Percentiles rank a stretch among this genome's conserved stretches.
These are phyloP conservation scores for Desmophyllum pertusum DNA, from an alignment of 92 coral and sea anemone species.

Conservation along the genomic window DNA sequence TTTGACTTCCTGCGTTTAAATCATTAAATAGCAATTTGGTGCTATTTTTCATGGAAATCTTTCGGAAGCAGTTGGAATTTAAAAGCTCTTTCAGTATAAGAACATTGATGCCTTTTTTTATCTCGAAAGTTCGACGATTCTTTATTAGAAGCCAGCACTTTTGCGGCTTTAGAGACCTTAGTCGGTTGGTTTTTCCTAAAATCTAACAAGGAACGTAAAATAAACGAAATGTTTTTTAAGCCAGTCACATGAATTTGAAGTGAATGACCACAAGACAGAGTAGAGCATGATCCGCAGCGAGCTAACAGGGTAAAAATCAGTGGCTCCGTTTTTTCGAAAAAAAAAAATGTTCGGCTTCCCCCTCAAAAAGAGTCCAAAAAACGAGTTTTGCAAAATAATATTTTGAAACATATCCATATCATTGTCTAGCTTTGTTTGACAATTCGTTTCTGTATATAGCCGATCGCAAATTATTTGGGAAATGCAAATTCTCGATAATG, in stretches of 20 bases:
- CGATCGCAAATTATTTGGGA: background rate
- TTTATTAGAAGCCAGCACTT: background rate
- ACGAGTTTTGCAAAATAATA: background rate
- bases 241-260: background rate
- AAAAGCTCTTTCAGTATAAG: background rate
- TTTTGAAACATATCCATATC: background rate
- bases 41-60: background rate
- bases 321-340: background rate
- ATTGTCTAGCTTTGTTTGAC: background rate
- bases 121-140: background rate
- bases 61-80: background rate
- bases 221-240: background rate
- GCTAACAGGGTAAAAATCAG: too few relatives aligned
- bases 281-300: too few relatives aligned
- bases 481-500: conserved; percentile 3
- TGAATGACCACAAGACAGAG: too few relatives aligned
- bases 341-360: background rate
- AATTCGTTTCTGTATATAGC: background rate
- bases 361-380: background rate
- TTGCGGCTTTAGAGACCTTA: background rate
- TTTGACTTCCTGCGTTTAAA: conserved; percentile 19
- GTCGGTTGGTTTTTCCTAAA: background rate
- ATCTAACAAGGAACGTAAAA: background rate
- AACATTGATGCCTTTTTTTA: background rate
- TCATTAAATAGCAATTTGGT: background rate